Evolutionary conservation across 2,797 vertebrate species (phyloP).

Genomic region (Cetoscarus ocellatus): DNA sequence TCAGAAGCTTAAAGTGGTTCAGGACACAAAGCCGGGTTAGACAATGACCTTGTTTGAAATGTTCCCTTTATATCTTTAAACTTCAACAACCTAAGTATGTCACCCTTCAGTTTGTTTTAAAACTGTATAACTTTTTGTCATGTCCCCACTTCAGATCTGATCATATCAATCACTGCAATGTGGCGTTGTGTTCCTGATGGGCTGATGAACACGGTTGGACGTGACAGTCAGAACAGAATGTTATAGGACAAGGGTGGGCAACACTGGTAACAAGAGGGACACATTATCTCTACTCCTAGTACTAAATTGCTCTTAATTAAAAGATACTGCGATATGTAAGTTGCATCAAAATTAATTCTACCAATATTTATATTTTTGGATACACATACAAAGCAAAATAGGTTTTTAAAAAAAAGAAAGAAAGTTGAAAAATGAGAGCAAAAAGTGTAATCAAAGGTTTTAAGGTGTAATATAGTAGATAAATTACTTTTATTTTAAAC

Average conservation of each 20-base stretch:
- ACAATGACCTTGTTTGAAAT: slow-evolving; percentile 30
- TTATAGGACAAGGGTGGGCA: slow-evolving; percentile 21
- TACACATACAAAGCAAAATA: too few relatives aligned
- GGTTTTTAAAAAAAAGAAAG: too few relatives aligned
- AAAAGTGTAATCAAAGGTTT: too few relatives aligned
- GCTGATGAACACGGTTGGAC: slow-evolving; percentile 34
- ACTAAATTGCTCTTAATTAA: too few relatives aligned
- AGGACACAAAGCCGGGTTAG: background rate
- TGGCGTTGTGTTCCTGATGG: slow-evolving; percentile 43
- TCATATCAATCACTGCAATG: slow-evolving; percentile 56
- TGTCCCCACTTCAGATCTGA: slow-evolving; percentile 55
- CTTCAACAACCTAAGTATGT: slow-evolving; percentile 38
- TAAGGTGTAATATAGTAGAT: too few relatives aligned
- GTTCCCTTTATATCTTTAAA: slow-evolving; percentile 16
- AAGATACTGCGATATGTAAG: too few relatives aligned
- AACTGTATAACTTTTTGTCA: slow-evolving; percentile 41
- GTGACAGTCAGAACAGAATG: slow-evolving; percentile 33
- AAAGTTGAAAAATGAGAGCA: too few relatives aligned
- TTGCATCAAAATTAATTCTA: too few relatives aligned
- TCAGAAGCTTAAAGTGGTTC: slow-evolving; percentile 1
- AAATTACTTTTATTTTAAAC: too few relatives aligned
- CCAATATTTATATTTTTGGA: too few relatives aligned
- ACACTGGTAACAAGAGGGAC: too few relatives aligned
- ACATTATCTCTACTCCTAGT: slow-evolving; percentile 2
- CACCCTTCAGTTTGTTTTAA: slow-evolving; percentile 44